These are phyloP conservation scores for Cataglyphis cursor DNA, from an alignment of 2,888 invertebrate species.

Conservation along the genomic window DNA sequence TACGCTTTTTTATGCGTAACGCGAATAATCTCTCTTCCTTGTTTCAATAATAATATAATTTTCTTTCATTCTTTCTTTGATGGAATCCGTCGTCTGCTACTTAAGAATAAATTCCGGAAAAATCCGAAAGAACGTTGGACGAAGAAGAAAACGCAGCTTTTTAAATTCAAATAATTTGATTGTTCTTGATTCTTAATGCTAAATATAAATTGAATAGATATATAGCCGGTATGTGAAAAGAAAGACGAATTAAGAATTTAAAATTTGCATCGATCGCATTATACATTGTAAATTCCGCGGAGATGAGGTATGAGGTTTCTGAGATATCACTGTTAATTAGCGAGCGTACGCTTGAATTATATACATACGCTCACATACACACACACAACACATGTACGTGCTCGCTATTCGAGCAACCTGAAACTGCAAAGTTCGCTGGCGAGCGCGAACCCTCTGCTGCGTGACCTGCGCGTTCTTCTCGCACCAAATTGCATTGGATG, in stretches of 20 bases:
- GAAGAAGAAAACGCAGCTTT: conserved; percentile 1
- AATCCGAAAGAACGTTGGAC: background rate
- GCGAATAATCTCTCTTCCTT: conserved; percentile 18
- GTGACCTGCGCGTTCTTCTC: conserved; percentile 28
- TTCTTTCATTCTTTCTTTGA: background rate
- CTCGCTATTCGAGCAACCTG: conserved; percentile 14
- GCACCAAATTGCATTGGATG: conserved; percentile 23
- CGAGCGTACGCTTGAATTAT: background rate
- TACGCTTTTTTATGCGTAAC: conserved; percentile 33
- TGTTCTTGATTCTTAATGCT: conserved; percentile 7
- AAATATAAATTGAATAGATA: conserved; percentile 17
- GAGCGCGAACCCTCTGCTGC: conserved; percentile 31
- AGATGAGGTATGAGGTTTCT: background rate
- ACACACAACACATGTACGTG: background rate
- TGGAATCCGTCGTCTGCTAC: conserved; percentile 1
- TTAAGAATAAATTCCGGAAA: background rate
- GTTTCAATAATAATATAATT: conserved; percentile 42
- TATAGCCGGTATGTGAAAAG: conserved; percentile 14
- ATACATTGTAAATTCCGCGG: background rate
- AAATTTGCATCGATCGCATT: background rate
- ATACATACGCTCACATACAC: too few relatives aligned
- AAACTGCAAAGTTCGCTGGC: conserved; percentile 39
- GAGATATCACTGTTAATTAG: background rate
- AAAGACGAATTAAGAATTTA: conserved; percentile 17
- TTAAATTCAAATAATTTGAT: conserved; percentile 26